A percentile compares a stretch with the other conserved stretches of the same genome.
phyloP scores from a whole-genome alignment of 2,888 invertebrate genomes.

The Oscheius sp. region DNA sequence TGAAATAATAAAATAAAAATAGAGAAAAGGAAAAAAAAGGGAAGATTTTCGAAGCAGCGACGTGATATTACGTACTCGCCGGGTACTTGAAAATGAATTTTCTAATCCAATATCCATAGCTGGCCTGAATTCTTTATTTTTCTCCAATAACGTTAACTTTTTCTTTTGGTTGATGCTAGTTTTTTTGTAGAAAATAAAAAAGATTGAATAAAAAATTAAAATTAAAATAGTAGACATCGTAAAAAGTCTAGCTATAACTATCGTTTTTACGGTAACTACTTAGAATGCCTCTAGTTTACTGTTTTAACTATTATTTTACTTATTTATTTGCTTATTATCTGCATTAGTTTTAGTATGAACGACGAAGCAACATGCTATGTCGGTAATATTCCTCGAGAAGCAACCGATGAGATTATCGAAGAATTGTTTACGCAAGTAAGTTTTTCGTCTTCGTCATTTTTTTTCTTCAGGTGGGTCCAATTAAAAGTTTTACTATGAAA shows the following conservation, averaged over 20 bases:
- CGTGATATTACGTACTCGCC: not conserved
- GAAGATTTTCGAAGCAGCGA: not conserved
- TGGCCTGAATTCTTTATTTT: too few species aligned
- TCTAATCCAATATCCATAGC: too few species aligned
- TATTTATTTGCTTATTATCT: not conserved
- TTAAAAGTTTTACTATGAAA: constrained; percentile 38
- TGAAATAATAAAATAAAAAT: not conserved
- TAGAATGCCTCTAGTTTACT: too few species aligned
- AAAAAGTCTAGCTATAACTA: too few species aligned
- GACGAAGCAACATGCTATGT: constrained; percentile 45
- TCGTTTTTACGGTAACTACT: too few species aligned
- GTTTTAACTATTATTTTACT: not conserved
- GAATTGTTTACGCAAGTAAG: constrained; percentile 59
- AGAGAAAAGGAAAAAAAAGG: not conserved
- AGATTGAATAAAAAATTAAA: not conserved
- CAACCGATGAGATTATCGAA: constrained; percentile 51
- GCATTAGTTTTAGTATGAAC: not conserved
- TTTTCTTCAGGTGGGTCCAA: constrained; percentile 49
- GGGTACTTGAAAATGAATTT: too few species aligned
- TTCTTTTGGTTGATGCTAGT: too few species aligned
- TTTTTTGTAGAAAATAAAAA: too few species aligned
- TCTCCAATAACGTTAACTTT: too few species aligned
- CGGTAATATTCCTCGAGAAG: constrained; percentile 37
- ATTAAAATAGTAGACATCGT: not conserved
- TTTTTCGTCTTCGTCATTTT: not conserved